Percentiles rank a stretch among this genome's conserved stretches.
Conservation (phyloP, 2,888 invertebrate genomes). For the Hedychridium roseum region DNA sequence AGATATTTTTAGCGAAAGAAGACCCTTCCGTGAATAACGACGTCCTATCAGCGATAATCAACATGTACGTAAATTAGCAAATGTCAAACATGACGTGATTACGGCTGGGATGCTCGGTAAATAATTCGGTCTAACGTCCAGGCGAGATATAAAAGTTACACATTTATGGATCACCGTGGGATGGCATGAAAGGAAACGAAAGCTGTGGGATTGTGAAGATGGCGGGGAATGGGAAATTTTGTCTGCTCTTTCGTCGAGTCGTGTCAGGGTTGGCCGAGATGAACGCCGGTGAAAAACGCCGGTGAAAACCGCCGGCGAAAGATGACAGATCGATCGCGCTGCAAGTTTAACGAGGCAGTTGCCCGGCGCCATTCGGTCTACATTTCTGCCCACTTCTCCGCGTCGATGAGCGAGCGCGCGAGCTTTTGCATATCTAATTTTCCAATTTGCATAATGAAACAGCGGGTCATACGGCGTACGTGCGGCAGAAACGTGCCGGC, state of each 20-base stretch:
- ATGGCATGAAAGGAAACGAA: no score
- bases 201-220: no score
- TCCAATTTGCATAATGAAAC: slow-evolving; percentile 13
- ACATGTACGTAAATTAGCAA: no score
- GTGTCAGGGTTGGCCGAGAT: slow-evolving; percentile 6
- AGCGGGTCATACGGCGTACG: slow-evolving; percentile 11
- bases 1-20: no score
- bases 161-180: no score
- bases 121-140: no score
- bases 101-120: no score
- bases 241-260: background rate
- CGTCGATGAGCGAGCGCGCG: slow-evolving; percentile 7
- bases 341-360: slow-evolving; percentile 26
- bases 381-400: background rate
- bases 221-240: background rate
- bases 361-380: slow-evolving; percentile 20
- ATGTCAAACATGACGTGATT: no score
- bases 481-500: no score
- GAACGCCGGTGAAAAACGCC: background rate
- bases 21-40: no score
- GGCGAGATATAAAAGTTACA: no score
- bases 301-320: background rate
- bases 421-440: slow-evolving; percentile 23
- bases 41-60: no score
- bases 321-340: slow-evolving; percentile 25